Conservation (phyloP, 2,888 invertebrate species). For the Endotricha flammealis region DNA sequence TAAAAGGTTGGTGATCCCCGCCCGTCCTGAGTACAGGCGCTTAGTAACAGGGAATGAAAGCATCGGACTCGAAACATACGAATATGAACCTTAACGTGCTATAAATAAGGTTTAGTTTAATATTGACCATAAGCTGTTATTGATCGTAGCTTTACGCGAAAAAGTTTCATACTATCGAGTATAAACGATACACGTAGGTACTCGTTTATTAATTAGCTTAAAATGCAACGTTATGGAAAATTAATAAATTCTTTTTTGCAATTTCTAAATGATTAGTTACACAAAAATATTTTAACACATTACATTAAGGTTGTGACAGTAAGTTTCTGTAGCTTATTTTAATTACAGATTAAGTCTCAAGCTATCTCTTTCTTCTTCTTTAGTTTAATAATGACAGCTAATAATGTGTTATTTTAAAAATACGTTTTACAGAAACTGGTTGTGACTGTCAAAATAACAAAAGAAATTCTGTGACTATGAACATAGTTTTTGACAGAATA, state of each 20-base stretch:
- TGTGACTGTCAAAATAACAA: too few relatives aligned
- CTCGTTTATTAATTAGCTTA: constrained; percentile 60
- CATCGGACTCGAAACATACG: constrained; percentile 22
- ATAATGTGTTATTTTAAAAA: too few relatives aligned
- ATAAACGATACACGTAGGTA: constrained; percentile 53
- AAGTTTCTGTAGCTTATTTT: too few relatives aligned
- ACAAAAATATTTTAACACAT: too few relatives aligned
- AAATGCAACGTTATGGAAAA: constrained; percentile 20
- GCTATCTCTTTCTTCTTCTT: too few relatives aligned
- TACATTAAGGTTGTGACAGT: too few relatives aligned
- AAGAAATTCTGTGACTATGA: too few relatives aligned
- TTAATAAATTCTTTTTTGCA: constrained; percentile 15
- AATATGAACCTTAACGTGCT: constrained; percentile 23
- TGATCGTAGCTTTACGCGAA: constrained; percentile 71
- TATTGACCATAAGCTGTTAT: constrained; percentile 38
- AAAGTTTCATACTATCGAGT: constrained; percentile 69
- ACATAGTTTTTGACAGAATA: too few relatives aligned
- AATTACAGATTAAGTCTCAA: too few relatives aligned
- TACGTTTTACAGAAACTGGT: too few relatives aligned
- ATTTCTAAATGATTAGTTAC: too few relatives aligned
- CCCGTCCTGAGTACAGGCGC: constrained; percentile 41
- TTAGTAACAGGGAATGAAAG: constrained; percentile 71
- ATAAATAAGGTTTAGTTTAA: constrained; percentile 14
- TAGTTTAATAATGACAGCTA: too few relatives aligned
- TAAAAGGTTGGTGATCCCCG: constrained; percentile 67